phyloP scores from a whole-genome alignment of 1,140 invertebrate species.

The Neotoxoptera formosana region DNA sequence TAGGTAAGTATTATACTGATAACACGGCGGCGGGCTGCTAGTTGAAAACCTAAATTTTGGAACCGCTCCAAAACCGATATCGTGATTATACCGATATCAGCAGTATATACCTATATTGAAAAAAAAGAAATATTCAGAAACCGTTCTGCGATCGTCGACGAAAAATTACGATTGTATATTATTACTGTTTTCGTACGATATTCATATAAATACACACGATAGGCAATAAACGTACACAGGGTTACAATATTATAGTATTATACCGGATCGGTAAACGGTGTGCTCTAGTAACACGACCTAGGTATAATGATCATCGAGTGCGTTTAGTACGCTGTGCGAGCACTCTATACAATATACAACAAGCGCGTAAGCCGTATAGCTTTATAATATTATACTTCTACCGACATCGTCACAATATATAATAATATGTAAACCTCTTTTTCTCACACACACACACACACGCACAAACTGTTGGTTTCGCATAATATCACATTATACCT shows the following conservation, averaged over 20 bases:
- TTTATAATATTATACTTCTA: not conserved
- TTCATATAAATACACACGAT: not conserved
- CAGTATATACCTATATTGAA: no score
- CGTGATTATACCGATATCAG: no score
- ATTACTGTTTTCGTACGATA: no score
- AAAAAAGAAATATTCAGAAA: not conserved
- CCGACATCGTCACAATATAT: not conserved
- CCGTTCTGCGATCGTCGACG: not conserved
- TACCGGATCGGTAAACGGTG: not conserved
- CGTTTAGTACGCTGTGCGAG: not conserved
- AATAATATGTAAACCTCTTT: conserved; percentile 10
- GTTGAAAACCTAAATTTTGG: not conserved
- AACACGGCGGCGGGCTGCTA: not conserved
- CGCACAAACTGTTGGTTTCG: not conserved
- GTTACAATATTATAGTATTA: not conserved
- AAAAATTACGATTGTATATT: not conserved
- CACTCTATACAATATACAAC: not conserved
- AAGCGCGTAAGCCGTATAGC: not conserved
- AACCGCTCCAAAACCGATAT: not conserved
- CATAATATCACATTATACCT: not conserved
- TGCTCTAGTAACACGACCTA: not conserved
- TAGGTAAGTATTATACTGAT: not conserved
- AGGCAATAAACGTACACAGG: not conserved
- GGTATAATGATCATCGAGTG: not conserved
- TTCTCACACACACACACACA: not conserved